Evolutionary conservation across 1,140 invertebrate genomes (phyloP), one percentile per base, ranked within the genome.

Genomic region (Dufourea novaeangliae): DNA sequence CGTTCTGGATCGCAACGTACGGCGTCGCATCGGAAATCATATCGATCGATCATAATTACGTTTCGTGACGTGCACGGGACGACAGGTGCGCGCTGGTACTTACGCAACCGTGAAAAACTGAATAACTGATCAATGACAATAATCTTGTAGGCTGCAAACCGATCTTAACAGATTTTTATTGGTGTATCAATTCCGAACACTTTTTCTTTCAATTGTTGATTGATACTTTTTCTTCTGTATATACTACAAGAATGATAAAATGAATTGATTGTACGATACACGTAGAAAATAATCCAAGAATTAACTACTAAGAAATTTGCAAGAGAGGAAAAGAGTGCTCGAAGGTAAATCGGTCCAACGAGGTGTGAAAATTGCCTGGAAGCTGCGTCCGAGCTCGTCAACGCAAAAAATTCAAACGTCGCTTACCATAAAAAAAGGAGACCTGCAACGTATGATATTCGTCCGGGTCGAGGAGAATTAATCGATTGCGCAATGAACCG

Each of bases 401-500:
- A 39, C 34, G 6, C 20, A 20, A 39, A 39, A 56, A 59, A 39
- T 22, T 29, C 14, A 10, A 41, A 20, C 1, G 22, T 59, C 37
- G 14, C 12, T n/a, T 41, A 10, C 32, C n/a, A 29, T 17, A 8
- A 27, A 59, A 61, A 44, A 34, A n/a, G 17, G 5, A 14, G 41
- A n/a, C n/a, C 27, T 17, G 10, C 12, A 22, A 11, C 3, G 3
- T 2, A 37, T 25, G 32, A 59, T 71, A 59, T 46, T 32, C 34
- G 5, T n/a, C 10, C 10, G 20, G 29, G 37, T 10, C 22, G 17
- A 29, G 7, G 37, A 14, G 6, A 41, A 29, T 11, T 57, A 41
- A 57, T 54, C 37, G 27, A 41, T 59, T 29, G 37, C 5, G 20
- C 39, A 70, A 70, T 12, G 68, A 20, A 7, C 56, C 52, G 52